phyloP scores from a whole-genome alignment of 2,888 invertebrate species.

The Catocala sponsa region DNA sequence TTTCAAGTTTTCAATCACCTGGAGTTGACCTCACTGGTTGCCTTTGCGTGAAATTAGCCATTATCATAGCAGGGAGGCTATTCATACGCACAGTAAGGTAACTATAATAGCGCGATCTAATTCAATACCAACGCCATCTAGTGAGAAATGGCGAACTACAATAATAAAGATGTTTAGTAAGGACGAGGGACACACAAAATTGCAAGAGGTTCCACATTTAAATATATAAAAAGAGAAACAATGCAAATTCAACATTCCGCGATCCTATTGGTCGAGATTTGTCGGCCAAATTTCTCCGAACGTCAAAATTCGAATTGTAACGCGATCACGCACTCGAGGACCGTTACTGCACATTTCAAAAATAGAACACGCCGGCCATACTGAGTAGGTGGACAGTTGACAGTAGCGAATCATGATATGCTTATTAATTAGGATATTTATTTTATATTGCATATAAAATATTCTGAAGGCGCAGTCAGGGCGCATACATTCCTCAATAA shows the following conservation, averaged over 20 bases:
- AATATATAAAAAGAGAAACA: conserved; percentile 82
- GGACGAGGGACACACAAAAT: conserved; percentile 44
- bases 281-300: conserved; percentile 83
- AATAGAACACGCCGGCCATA: conserved; percentile 86
- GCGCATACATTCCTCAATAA: conserved; percentile 69
- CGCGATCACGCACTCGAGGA: conserved; percentile 81
- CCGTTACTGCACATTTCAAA: conserved; percentile 87
- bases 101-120: neutral
- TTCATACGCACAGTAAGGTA: too few relatives aligned
- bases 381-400: conserved; percentile 75
- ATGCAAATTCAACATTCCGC: conserved; percentile 62
- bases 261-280: conserved; percentile 64
- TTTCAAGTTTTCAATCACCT: too few relatives aligned
- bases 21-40: too few relatives aligned
- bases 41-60: conserved; percentile 22
- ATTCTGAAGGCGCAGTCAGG: conserved; percentile 68
- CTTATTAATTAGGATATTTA: conserved; percentile 84
- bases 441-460: conserved; percentile 81
- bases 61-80: conserved; percentile 45
- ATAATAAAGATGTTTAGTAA: conserved; percentile 13
- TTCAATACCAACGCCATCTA: conserved; percentile 65
- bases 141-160: conserved; percentile 34
- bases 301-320: conserved; percentile 82
- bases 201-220: conserved; percentile 62
- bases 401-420: conserved; percentile 79